Conservation (phyloP, 1,140 invertebrate species). For the Aphidius ervi region DNA sequence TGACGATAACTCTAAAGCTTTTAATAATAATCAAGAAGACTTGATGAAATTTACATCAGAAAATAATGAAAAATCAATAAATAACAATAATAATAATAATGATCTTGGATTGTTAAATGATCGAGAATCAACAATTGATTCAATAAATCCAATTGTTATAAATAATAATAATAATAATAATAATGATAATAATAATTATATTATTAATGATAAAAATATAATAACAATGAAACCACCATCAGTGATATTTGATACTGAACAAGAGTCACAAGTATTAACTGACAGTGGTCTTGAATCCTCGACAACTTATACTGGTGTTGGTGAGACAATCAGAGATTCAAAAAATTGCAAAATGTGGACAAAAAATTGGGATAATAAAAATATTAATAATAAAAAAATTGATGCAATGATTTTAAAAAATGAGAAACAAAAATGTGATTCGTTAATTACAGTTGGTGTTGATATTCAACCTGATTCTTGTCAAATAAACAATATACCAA, state of each 20-base stretch:
- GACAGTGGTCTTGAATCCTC: conserved; percentile 27
- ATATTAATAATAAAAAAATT: background rate
- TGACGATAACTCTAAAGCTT: too few species aligned
- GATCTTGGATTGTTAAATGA: background rate
- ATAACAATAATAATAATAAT: background rate
- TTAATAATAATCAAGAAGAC: too few species aligned
- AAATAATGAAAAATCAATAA: background rate
- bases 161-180: too few species aligned
- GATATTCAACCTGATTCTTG: too few species aligned
- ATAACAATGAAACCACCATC: conserved; percentile 17
- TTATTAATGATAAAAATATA: background rate
- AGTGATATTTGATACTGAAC: conserved; percentile 15
- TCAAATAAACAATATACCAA: too few species aligned
- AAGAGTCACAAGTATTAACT: conserved; percentile 22
- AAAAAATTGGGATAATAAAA: conserved; percentile 10
- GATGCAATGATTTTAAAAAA: background rate
- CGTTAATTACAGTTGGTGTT: too few species aligned
- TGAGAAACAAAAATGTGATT: too few species aligned
- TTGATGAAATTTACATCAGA: background rate
- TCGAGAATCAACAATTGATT: background rate
- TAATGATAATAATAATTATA: conserved; percentile 14
- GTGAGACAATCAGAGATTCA: conserved; percentile 14
- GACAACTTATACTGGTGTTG: conserved; percentile 23
- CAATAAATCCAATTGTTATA: background rate
- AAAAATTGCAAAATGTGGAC: conserved; percentile 19